Evolutionary conservation across 2,797 vertebrate genomes (phyloP).

Genomic region (Gymnothorax javanicus): DNA sequence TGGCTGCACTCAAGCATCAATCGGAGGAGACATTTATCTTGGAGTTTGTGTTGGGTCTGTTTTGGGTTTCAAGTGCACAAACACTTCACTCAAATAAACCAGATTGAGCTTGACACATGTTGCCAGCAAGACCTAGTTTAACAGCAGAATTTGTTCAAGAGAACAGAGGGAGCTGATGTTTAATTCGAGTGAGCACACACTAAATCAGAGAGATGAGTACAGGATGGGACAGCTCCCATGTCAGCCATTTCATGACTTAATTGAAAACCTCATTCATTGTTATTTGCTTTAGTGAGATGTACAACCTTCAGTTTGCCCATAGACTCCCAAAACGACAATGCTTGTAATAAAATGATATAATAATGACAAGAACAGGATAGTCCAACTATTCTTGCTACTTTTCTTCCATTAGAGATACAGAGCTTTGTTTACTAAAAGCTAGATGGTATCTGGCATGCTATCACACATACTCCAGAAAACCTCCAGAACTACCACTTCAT

Average conservation of each 20-base stretch:
- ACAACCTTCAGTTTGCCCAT: not conserved
- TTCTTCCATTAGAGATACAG: too few relatives aligned
- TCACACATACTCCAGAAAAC: too few relatives aligned
- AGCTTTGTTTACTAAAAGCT: too few relatives aligned
- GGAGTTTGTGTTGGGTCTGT: not conserved
- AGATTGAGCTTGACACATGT: not conserved
- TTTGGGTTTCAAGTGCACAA: not conserved
- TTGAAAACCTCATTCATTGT: slow-evolving; percentile 36
- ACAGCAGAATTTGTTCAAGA: not conserved
- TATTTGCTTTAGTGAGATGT: not conserved
- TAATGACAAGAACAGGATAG: too few relatives aligned
- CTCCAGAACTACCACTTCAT: too few relatives aligned
- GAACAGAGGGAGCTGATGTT: not conserved
- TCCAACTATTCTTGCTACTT: too few relatives aligned
- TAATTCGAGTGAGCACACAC: not conserved
- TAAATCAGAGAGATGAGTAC: slow-evolving; percentile 24
- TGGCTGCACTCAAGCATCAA: not conserved
- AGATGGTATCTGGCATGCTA: too few relatives aligned
- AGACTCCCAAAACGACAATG: not conserved
- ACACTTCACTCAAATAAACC: not conserved
- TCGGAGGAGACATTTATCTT: not conserved
- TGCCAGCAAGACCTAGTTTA: not conserved
- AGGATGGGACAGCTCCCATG: slow-evolving; percentile 34
- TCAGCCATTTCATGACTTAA: slow-evolving; percentile 46
- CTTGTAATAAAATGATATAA: not conserved